These are phyloP conservation scores for Corythornis leucogaster DNA, from an alignment of 2,797 vertebrate genomes.

Conservation along the genomic window DNA sequence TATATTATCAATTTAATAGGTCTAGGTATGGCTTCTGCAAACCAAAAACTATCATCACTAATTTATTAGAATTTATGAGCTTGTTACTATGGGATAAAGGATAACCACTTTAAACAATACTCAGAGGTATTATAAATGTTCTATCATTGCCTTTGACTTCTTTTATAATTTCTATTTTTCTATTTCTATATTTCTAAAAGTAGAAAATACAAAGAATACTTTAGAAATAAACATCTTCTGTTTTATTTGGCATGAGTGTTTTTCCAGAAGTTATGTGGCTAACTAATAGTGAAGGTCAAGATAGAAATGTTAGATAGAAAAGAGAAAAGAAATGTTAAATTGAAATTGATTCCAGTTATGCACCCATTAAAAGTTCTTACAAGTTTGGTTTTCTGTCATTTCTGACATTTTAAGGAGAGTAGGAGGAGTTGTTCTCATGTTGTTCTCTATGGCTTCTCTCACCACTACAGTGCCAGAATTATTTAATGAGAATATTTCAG, in stretches of 20 bases:
- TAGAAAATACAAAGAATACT: not conserved
- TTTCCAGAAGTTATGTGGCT: not conserved
- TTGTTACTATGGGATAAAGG: not conserved
- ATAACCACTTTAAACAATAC: not conserved
- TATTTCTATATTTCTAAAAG: not conserved
- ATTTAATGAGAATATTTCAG: conserved; percentile 86
- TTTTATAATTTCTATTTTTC: not conserved
- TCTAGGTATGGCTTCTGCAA: not conserved
- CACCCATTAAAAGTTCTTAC: conserved; percentile 17
- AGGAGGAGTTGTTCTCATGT: not conserved
- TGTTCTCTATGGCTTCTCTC: not conserved
- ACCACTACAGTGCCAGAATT: conserved; percentile 84
- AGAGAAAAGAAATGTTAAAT: not conserved
- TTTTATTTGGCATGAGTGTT: not conserved
- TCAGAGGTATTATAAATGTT: not conserved
- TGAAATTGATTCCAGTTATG: not conserved
- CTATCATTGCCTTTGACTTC: not conserved
- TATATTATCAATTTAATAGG: not conserved
- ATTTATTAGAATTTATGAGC: not conserved
- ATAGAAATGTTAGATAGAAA: not conserved
- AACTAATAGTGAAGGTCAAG: not conserved
- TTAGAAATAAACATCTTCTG: not conserved
- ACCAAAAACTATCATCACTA: not conserved
- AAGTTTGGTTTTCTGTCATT: not conserved
- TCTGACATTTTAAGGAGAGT: not conserved